phyloP scores from a whole-genome alignment of 1,140 invertebrate genomes.

The Leptinotarsa defecta region DNA sequence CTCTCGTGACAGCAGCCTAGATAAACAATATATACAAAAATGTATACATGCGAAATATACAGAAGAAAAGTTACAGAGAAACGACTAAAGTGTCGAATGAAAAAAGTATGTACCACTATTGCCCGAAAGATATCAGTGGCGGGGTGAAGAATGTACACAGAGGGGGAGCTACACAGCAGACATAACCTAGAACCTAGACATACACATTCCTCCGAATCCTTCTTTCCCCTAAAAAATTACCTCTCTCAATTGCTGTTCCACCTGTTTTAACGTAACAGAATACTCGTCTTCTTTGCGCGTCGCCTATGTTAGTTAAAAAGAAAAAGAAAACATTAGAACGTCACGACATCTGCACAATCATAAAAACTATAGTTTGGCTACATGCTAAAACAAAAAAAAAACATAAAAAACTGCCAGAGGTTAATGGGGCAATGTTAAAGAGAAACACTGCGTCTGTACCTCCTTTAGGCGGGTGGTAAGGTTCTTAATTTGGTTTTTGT shows the following conservation, averaged over 20 bases:
- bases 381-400: conserved; percentile 18
- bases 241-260: conserved; percentile 92
- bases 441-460: conserved; percentile 66
- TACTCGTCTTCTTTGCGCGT: conserved; percentile 96
- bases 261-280: conserved; percentile 89
- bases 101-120: too few species aligned
- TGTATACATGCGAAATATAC: conserved; percentile 35
- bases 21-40: conserved; percentile 38
- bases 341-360: conserved; percentile 19
- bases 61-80: neutral
- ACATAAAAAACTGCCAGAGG: conserved; percentile 18
- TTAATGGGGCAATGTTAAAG: conserved; percentile 6
- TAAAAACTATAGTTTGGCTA: conserved; percentile 10
- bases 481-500: conserved; percentile 99
- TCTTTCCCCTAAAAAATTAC: conserved; percentile 62
- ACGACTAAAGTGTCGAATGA: neutral
- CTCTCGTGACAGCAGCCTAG: conserved; percentile 67
- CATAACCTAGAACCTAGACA: conserved; percentile 16
- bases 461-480: conserved; percentile 98
- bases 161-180: conserved; percentile 8
- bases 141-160: conserved; percentile 5
- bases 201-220: conserved; percentile 17
- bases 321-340: conserved; percentile 27
- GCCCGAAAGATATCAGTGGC: neutral
- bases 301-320: conserved; percentile 66